Percentiles rank a stretch among this genome's conserved stretches.
Evolutionary conservation across 2,797 vertebrate genomes (phyloP).

Genomic region (Falco berigora): DNA sequence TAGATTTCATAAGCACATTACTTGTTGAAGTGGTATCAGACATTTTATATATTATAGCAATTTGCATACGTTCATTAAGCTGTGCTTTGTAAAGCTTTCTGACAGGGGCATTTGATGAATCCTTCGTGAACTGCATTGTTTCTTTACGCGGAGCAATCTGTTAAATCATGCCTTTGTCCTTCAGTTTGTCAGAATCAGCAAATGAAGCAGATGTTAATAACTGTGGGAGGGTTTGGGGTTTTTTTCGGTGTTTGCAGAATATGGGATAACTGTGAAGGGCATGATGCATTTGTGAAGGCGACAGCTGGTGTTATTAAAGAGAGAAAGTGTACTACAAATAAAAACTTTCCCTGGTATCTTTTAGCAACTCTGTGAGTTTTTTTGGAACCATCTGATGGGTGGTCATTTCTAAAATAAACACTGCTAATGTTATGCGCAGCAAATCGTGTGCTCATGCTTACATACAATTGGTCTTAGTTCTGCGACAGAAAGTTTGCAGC

Average conservation of each 20-base stretch:
- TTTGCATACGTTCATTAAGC: conserved; percentile 67
- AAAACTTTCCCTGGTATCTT: conserved; percentile 18
- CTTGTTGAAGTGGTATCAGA: conserved; percentile 41
- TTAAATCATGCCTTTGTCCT: conserved; percentile 44
- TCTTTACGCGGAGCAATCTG: conserved; percentile 21
- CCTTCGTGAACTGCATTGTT: conserved; percentile 1
- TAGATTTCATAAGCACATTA: conserved; percentile 26
- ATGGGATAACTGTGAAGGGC: conserved; percentile 25
- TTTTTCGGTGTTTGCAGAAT: conserved; percentile 8
- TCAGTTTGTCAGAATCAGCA: conserved; percentile 37
- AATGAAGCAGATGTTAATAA: conserved; percentile 33
- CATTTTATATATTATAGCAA: conserved; percentile 58
- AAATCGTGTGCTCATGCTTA: neutral
- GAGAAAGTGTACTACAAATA: conserved; percentile 3
- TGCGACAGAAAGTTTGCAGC: too few relatives aligned
- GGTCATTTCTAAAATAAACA: neutral
- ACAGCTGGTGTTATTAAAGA: conserved; percentile 31
- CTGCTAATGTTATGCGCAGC: neutral
- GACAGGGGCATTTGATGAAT: conserved; percentile 44
- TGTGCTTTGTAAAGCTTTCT: conserved; percentile 46
- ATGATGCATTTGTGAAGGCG: neutral
- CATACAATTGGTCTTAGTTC: neutral
- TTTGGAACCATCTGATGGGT: neutral
- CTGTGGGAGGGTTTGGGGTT: neutral
- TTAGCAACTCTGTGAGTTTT: neutral